Evolutionary conservation across 2,797 vertebrate genomes (phyloP), one percentile per base, ranked within the genome.

Genomic region (Emydoidea blandingii): DNA sequence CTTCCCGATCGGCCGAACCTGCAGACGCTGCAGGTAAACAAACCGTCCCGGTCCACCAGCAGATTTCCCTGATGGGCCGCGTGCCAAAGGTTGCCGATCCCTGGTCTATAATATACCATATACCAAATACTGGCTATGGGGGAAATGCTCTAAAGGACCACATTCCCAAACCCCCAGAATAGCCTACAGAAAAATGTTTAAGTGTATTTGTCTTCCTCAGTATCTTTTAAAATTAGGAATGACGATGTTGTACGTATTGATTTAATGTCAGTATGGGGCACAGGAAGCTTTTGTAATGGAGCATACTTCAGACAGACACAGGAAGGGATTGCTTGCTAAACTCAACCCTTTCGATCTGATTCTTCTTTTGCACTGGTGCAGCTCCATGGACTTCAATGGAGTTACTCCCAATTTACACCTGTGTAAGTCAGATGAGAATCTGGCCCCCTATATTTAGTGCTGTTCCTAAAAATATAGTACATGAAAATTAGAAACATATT

Each of bases 381-480:
- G 50, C 12, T 74, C 37, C n/a, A 79, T 27, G 68, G 23, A 65
- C 53, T 91, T 80, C 18, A 83, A 68, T 79, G 57, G 14, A 92
- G 31, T 1, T 57, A 37, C 84, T 95, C 31, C 16, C 53, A 52
- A 6, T 9, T 90, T 53, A 83, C 37, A n/a, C 29, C 25, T 4
- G 47, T 79, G 44, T 49, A 94, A 72, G 5, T 23, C 79, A 88
- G 56, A 83, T 47, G n/a, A 87, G 79, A 91, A 76, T 23, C 56
- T 19, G 6, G 21, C 50, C 87, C 23, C 16, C 74, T 2, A 29
- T 93, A 52, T 10, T 50, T 27, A 5, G 1, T 31, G 87, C 89
- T 62, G 34, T 94, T 7, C 8, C 65, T 83, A 52, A 89, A 96
- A 85, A 84, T 89, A 93, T 89, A 72, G 68, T 52, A 81, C 87